Base-by-base conservation (phyloP, 2,888 invertebrate genomes). In the Mythimna vitellina region DNA sequence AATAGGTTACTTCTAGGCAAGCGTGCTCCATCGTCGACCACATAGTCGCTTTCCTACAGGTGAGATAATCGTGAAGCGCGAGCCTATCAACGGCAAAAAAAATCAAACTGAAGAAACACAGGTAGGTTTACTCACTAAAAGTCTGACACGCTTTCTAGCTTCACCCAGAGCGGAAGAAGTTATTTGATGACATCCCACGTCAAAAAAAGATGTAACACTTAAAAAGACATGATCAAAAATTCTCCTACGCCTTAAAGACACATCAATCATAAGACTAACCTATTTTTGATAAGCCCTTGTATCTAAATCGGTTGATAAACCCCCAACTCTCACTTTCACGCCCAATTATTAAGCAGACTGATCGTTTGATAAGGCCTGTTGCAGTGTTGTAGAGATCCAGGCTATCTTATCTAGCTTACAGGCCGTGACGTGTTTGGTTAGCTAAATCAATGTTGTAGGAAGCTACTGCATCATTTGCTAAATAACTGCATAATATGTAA, bases 361-460 rank as follows among this genome's bases (percentile, higher is more conserved):
- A 80, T 76, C 38, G 53, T 61, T 14, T 65, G 80, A 80, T 81
- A 76, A 69, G 32, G 42, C 49, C 14, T 38, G 54, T 53, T 80
- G 65, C 72, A 76, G 57, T 70, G 38, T 56, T 51, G 71, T 72
- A 53, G 64, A 73, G 69, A 81, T 81, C 70, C 75, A 73, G 83
- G 67, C 78, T 83, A 83, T 83, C 83, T 83, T 83, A 83, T 83
- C 82, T 81, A 64, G 60, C 22, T 46, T 61, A 60, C 74, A 20
- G 42, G 58, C 68, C 63, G 71, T 81, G 67, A 78, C 83, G 75
- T 83, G 78, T 81, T 83, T 81, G 65, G 17, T 63, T 78, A 70
- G 38, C 65, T 73, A 81, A 78, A 77, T 82, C 66, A 82, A 82
- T 77, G 65, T 79, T 79, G 69, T 61, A 80, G 57, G 65, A 68